A percentile compares a stretch with the other conserved stretches of the same genome.
Evolutionary conservation across 2,113 vertebrate genomes (phyloP).

Genomic region (Xiphophorus couchianus): DNA sequence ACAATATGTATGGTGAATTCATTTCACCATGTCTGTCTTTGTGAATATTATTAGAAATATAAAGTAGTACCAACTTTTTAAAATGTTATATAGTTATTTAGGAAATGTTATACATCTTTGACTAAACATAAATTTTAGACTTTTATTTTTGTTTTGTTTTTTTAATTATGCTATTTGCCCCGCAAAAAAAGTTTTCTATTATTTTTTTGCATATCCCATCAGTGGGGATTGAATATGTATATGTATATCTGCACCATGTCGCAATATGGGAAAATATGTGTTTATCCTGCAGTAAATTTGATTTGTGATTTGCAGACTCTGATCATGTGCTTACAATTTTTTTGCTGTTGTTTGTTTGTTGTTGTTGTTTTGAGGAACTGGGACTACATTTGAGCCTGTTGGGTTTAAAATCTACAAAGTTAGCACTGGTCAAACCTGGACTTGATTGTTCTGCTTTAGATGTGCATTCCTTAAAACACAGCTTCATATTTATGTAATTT

Average conservation of each 20-base stretch:
- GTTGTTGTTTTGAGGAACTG: not conserved
- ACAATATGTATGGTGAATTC: too few relatives aligned
- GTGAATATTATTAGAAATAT: too few relatives aligned
- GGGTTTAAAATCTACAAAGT: not conserved
- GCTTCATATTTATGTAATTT: too few relatives aligned
- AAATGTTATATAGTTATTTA: not conserved
- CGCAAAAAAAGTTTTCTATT: too few relatives aligned
- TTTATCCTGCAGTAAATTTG: not conserved
- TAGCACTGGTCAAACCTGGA: not conserved
- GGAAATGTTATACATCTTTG: not conserved
- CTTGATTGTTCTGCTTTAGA: too few relatives aligned
- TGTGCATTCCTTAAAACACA: too few relatives aligned
- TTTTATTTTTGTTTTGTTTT: too few relatives aligned
- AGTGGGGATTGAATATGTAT: too few relatives aligned
- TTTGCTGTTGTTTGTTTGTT: not conserved
- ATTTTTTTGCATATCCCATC: not conserved
- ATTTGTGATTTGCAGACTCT: not conserved
- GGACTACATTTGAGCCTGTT: not conserved
- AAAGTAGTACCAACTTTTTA: too few relatives aligned
- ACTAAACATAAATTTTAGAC: not conserved
- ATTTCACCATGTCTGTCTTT: too few relatives aligned
- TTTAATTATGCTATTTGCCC: too few relatives aligned
- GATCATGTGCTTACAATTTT: not conserved
- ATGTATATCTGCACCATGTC: not conserved
- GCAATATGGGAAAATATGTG: not conserved